phyloP scores from a whole-genome alignment of 2,888 invertebrate genomes.

The Rhyacophila evoluta region DNA sequence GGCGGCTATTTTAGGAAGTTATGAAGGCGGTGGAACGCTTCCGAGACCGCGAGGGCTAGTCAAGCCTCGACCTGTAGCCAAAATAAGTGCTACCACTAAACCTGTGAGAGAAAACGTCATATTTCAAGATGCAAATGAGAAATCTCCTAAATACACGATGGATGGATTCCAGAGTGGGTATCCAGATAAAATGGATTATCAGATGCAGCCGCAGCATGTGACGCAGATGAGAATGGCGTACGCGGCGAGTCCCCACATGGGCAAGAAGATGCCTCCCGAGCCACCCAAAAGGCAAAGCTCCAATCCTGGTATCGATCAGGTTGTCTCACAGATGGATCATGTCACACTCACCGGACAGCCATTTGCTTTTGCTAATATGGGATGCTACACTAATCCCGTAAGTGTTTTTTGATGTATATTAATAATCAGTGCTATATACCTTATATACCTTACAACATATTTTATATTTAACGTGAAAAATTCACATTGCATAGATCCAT shows the following conservation, averaged over 20 bases:
- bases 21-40: slow-evolving; percentile 86
- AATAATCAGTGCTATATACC: too few species aligned
- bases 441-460: too few species aligned
- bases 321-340: slow-evolving; percentile 53
- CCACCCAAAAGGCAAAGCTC: slow-evolving; percentile 81
- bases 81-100: slow-evolving; percentile 73
- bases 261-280: slow-evolving; percentile 84
- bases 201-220: slow-evolving; percentile 62
- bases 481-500: too few species aligned
- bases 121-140: slow-evolving; percentile 54
- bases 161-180: slow-evolving; percentile 58
- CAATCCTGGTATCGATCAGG: slow-evolving; percentile 55
- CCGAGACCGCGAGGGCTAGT: slow-evolving; percentile 87
- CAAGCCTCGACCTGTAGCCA: slow-evolving; percentile 84
- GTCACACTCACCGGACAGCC: slow-evolving; percentile 40
- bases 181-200: slow-evolving; percentile 67
- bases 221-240: slow-evolving; percentile 67
- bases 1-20: slow-evolving; percentile 61
- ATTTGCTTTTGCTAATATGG: slow-evolving; percentile 47
- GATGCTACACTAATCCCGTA: slow-evolving; percentile 50
- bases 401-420: slow-evolving; percentile 39
- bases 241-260: slow-evolving; percentile 79
- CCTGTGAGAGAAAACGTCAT: slow-evolving; percentile 53
- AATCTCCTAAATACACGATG: slow-evolving; percentile 53
- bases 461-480: too few species aligned